Percentiles rank a stretch among this genome's conserved stretches.
Conservation (phyloP, 2,797 vertebrate species). For the Diglossa cyanea region DNA sequence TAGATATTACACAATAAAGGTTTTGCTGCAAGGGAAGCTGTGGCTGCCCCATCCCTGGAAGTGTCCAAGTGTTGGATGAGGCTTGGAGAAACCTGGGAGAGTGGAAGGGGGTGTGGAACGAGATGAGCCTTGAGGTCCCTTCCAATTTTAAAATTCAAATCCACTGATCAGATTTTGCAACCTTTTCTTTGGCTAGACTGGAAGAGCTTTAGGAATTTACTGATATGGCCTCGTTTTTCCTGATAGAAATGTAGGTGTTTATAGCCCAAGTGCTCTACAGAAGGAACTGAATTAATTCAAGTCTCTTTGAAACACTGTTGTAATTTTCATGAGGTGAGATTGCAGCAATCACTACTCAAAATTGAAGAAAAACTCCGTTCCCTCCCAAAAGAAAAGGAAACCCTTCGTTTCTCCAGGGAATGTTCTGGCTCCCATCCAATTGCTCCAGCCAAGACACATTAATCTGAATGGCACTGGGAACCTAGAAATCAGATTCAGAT, state of each 20-base stretch:
- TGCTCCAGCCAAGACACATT: conserved; percentile 7
- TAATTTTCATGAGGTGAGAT: neutral
- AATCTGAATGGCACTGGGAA: conserved; percentile 18
- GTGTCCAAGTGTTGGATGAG: neutral
- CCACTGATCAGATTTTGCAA: neutral
- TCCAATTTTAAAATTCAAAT: neutral
- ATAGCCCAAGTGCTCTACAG: neutral
- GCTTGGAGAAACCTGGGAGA: neutral
- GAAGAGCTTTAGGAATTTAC: neutral
- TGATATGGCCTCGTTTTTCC: neutral
- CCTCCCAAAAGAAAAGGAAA: neutral
- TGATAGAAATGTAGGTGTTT: neutral
- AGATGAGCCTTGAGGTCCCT: neutral
- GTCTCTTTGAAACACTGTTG: neutral
- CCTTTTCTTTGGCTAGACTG: neutral
- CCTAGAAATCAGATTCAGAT: conserved; percentile 50
- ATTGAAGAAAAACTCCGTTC: neutral
- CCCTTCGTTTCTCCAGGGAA: neutral
- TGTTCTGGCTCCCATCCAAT: neutral
- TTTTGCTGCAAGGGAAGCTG: neutral
- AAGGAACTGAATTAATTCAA: neutral
- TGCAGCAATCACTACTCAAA: neutral
- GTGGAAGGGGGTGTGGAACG: neutral
- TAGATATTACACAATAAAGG: neutral
- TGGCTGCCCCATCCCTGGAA: neutral